Evolutionary conservation across 2,888 invertebrate genomes (phyloP), one percentile per base, ranked within the genome.

Genomic region (Folsomia manolachei): DNA sequence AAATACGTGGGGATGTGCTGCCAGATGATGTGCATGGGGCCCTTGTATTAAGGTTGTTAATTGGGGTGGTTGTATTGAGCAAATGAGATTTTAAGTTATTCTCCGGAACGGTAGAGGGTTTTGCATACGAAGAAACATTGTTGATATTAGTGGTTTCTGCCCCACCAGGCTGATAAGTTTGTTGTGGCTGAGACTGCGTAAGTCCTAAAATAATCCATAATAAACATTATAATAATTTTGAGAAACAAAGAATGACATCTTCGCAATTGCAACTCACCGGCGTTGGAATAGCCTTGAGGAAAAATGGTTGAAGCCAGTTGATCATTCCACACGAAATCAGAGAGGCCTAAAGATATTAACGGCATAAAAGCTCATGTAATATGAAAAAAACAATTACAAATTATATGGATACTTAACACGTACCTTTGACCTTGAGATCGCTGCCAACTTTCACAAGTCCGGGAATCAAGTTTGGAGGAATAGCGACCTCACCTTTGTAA

Each of bases 241-340:
- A n/a, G n/a, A n/a, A n/a, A n/a, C n/a, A n/a, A n/a, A n/a, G n/a
- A n/a, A n/a, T n/a, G n/a, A n/a, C n/a, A n/a, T n/a, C n/a, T n/a
- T n/a, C n/a, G n/a, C n/a, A n/a, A n/a, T n/a, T n/a, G n/a, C n/a
- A n/a, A n/a, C n/a, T n/a, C n/a, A 39, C 39, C 39, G 11, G 7
- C 4, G 26, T 65, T 67, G 25, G 52, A 62, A 61, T 56, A 56
- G 23, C 53, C 27, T 63, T 63, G 64, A n/a, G 26, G 75, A 27
- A 74, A 72, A 9, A 72, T 67, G 53, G 60, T 71, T 1, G 61
- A 66, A 1, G 74, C 70, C 60, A 76, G 56, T 25, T 74, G 72
- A 9, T 76, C 76, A 62, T 76, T 76, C 76, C 76, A 76, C 19
- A 72, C 73, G 53, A 76, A 76, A 25, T 76, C 74, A 1, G 71